phyloP scores from a whole-genome alignment of 2,797 vertebrate species.

The Okamejei kenojei region DNA sequence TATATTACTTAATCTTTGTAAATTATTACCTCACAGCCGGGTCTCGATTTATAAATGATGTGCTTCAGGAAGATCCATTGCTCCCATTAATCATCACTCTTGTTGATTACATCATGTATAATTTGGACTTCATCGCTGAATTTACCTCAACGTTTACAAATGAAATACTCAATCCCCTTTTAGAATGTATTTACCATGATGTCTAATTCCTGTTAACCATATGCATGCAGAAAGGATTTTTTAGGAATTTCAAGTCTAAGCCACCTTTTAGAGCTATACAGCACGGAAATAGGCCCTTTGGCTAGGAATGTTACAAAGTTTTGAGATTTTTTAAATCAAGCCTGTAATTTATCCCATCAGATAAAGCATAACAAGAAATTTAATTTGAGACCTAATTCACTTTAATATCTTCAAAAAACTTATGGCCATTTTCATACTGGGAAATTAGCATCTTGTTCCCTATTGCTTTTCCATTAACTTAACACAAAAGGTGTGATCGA shows the following conservation, averaged over 20 bases:
- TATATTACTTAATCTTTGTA: not conserved
- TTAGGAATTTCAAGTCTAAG: not conserved
- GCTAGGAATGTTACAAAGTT: too few species aligned
- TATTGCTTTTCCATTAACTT: too few species aligned
- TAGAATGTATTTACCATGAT: not conserved
- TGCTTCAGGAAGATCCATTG: not conserved
- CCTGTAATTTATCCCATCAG: too few species aligned
- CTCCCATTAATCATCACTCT: not conserved
- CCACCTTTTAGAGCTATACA: not conserved
- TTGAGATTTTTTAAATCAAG: too few species aligned
- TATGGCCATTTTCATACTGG: too few species aligned
- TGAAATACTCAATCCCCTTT: not conserved
- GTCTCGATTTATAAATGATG: not conserved
- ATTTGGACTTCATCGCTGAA: not conserved
- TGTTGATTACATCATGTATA: not conserved
- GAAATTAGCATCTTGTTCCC: too few species aligned
- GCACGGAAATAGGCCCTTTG: too few species aligned
- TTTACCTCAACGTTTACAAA: not conserved
- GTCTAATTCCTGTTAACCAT: not conserved
- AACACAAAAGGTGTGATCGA: too few species aligned
- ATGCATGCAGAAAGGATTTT: not conserved
- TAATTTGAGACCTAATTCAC: too few species aligned
- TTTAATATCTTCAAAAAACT: too few species aligned
- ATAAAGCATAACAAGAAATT: too few species aligned
- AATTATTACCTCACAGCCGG: not conserved